phyloP scores from a whole-genome alignment of 2,113 vertebrate genomes.

The Burhinus oedicnemus region DNA sequence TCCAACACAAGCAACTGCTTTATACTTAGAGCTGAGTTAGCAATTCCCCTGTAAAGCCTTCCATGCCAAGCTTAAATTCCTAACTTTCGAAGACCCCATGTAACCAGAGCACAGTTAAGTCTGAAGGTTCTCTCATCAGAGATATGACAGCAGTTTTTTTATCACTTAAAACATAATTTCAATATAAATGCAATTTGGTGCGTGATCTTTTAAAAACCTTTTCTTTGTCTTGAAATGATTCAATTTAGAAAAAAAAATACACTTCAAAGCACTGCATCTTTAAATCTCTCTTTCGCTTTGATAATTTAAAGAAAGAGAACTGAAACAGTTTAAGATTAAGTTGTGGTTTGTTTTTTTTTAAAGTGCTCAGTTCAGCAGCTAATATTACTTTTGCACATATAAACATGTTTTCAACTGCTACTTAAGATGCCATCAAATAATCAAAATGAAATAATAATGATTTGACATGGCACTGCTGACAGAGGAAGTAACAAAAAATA shows the following conservation, averaged over 20 bases:
- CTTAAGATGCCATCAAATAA: background rate
- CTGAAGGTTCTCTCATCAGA: background rate
- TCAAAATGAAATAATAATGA: background rate
- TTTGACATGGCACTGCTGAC: background rate
- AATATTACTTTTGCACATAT: background rate
- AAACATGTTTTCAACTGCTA: background rate
- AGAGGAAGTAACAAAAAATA: background rate
- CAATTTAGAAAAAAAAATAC: background rate
- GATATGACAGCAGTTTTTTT: background rate
- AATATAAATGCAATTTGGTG: background rate
- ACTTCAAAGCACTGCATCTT: background rate
- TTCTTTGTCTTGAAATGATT: background rate
- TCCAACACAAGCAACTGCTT: background rate
- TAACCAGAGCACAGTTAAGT: background rate
- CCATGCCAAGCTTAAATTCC: conserved; percentile 8
- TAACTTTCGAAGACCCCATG: background rate
- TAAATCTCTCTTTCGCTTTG: background rate
- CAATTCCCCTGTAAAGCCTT: background rate
- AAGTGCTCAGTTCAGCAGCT: background rate
- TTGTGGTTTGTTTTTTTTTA: background rate
- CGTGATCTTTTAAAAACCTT: background rate
- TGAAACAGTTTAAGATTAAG: background rate
- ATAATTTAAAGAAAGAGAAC: background rate
- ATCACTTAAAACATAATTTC: background rate
- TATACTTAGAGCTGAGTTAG: background rate